Evolutionary conservation across 2,888 invertebrate genomes (phyloP), one percentile per base, ranked within the genome.

Genomic region (Punctoribates punctum): DNA sequence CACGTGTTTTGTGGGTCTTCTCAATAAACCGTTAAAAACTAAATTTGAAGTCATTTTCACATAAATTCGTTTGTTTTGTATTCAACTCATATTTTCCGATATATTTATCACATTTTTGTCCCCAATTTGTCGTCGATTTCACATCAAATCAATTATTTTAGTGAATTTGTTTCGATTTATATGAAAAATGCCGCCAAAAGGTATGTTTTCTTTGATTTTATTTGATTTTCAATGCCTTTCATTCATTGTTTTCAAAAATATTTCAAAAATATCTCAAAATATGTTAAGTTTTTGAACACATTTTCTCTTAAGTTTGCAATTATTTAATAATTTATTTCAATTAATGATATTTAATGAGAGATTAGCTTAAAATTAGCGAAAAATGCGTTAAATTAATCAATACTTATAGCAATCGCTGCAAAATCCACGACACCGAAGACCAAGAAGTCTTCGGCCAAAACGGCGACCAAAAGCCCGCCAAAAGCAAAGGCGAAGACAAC

Each of bases 41-140:
- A n/a, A 38, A 67, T 67, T 67, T 67, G 67, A 67, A 67, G 67
- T 67, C 67, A 67, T 67, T 38, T 38, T 38, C 29, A n/a, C n/a
- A 67, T 38, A 15, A 20, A 17, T 67, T 25, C 20, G 20, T 38
- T 4, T 38, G n/a, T 38, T 27, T 67, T 60, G 1, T 6, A 25
- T 60, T 25, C 60, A 27, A 27, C 4, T 27, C 34, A 34, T 34
- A 34, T 27, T 15, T n/a, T 60, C 15, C 4, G 15, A 3, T 9
- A 57, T 20, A 20, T 57, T 57, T 13, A 8, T 1, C 20, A 2
- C 3, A 20, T 9, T 23, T 20, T 57, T 57, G 57, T 23, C 23
- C n/a, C 6, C 57, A 60, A 13, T 60, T 60, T 60, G 4, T 3
- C 34, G 0, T 34, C 34, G 4, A n/a, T 38, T 67, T 67, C 15